Base-by-base conservation (phyloP, 2,797 vertebrate genomes). In the Anisognathus igniventris region DNA sequence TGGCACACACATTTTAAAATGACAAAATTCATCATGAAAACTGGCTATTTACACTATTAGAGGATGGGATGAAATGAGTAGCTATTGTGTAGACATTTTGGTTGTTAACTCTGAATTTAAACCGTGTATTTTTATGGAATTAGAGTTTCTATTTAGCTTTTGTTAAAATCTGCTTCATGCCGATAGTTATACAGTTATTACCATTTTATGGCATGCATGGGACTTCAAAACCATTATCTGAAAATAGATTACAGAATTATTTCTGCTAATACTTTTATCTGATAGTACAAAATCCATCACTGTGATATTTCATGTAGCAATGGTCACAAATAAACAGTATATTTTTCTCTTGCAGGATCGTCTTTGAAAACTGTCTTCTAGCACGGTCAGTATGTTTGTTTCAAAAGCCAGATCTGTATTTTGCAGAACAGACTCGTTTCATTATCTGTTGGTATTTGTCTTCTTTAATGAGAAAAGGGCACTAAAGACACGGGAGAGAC, bases 391-490 rank as follows among this genome's bases (percentile, higher is more conserved):
- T 24, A n/a, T 35, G 53, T 77, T 86, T 80, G 14, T 48, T 90
- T 96, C 76, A 74, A 80, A 96, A 88, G 51, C 42, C 75, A 75
- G 82, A 60, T 62, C 72, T 70, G 57, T 58, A 28, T 78, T 92
- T 82, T 83, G 56, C 75, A 86, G 73, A 87, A 31, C 91, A 93
- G 91, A 56, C 68, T 78, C 0, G 0, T 95, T 91, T 91, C 44
- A 60, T 78, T 90, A 92, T 91, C 93, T 96, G 35, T 80, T 75
- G 47, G 50, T 72, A 74, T 95, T 86, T 92, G 78, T 89, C 91
- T 92, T 87, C 78, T 92, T 92, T 96, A 94, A 70, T 82, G 73
- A 88, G 62, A 81, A 95, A 95, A 73, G 70, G 57, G 44, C 65
- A 90, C 58, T 73, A 68, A 94, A 86, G 75, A 56, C 60, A 78